Evolutionary conservation across 37 sponge, comb jelly and placozoan genomes (phyloP).

Genomic region (Spongia lamella): DNA sequence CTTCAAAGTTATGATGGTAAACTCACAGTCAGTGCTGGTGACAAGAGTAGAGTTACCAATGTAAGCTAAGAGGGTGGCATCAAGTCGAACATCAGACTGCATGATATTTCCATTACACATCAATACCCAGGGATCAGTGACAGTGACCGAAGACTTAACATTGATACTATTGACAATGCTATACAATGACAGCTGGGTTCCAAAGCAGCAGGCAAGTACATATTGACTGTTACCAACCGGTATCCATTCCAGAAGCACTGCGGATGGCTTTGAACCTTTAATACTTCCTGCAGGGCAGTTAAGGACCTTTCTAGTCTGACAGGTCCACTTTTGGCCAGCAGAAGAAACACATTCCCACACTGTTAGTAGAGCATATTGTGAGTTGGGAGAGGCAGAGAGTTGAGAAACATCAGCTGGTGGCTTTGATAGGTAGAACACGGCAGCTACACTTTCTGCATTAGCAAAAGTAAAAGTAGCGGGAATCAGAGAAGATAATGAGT

Average conservation of each 20-base stretch:
- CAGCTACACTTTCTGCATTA: slow-evolving; percentile 64
- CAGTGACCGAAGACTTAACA: no score
- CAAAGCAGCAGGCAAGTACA: slow-evolving; percentile 62
- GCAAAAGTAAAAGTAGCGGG: slow-evolving; percentile 55
- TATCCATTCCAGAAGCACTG: slow-evolving; percentile 72
- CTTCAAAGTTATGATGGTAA: no score
- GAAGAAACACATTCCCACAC: slow-evolving; percentile 87
- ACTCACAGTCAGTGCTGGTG: no score
- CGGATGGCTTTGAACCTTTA: slow-evolving; percentile 1
- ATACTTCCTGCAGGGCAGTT: slow-evolving; percentile 14
- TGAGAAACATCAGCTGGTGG: slow-evolving; percentile 2
- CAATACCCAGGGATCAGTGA: no score
- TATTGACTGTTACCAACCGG: slow-evolving; percentile 75
- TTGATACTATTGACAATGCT: no score
- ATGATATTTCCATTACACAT: no score
- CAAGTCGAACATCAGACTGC: no score
- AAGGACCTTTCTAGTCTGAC: slow-evolving; percentile 58
- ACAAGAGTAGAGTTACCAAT: no score
- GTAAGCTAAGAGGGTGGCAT: no score
- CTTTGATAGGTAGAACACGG: slow-evolving; percentile 55
- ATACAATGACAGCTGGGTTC: slow-evolving; percentile 1
- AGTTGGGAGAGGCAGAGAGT: neutral
- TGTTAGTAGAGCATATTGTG: slow-evolving; percentile 50
- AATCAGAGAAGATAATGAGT: slow-evolving; percentile 10
- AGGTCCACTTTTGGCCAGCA: slow-evolving; percentile 73